Percentiles rank a stretch among this genome's conserved stretches.
Conservation (phyloP, 2,797 vertebrate genomes). For the Coracias cyanogaster region DNA sequence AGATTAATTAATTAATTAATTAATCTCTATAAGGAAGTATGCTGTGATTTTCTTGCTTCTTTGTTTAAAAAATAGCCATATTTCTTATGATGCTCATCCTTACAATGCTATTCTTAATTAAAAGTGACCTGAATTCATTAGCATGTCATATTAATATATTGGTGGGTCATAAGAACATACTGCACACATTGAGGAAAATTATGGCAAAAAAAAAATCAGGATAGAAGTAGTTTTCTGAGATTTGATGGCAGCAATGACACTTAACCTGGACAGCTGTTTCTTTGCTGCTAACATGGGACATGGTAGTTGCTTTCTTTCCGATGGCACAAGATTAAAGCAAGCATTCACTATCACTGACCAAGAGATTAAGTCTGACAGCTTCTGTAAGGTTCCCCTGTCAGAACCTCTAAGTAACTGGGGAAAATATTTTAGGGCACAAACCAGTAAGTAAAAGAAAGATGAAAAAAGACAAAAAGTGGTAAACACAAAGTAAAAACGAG, state of each 20-base stretch:
- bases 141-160: neutral
- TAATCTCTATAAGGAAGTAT: neutral
- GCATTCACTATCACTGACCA: neutral
- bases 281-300: neutral
- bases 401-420: neutral
- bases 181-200: neutral
- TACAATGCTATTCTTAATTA: neutral
- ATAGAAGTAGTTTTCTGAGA: neutral
- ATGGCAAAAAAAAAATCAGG: neutral
- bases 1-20: neutral
- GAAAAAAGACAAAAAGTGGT: neutral
- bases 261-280: neutral
- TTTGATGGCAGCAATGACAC: neutral
- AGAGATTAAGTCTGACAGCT: neutral
- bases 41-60: neutral
- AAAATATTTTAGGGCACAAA: neutral
- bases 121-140: neutral
- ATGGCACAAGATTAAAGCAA: neutral
- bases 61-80: neutral
- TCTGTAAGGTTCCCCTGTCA: neutral
- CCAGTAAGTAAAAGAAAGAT: neutral
- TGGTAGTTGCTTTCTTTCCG: neutral
- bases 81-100: neutral
- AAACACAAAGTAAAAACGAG: neutral
- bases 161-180: neutral